These are phyloP conservation scores for Atopsyche davidsoni DNA, from an alignment of 1,140 invertebrate genomes.

Conservation along the genomic window DNA sequence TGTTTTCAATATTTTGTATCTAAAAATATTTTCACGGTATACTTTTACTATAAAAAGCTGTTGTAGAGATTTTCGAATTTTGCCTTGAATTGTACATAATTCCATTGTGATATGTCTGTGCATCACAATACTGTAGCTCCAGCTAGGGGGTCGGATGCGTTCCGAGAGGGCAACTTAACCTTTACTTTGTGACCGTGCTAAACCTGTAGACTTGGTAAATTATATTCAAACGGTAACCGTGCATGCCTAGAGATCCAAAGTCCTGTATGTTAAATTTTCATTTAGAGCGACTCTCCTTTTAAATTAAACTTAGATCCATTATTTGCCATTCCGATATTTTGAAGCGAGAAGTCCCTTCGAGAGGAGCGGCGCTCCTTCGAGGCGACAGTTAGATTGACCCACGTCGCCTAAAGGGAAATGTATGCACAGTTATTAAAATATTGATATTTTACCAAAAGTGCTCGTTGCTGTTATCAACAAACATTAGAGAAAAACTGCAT, in stretches of 20 bases:
- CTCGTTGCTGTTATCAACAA: constrained; percentile 54
- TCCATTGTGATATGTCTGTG: constrained; percentile 27
- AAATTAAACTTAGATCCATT: constrained; percentile 13
- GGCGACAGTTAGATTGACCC: not conserved
- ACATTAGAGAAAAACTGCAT: constrained; percentile 52
- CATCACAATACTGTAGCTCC: constrained; percentile 22
- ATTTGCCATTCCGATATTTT: constrained; percentile 11
- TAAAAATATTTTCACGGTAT: constrained; percentile 25
- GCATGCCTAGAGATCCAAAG: constrained; percentile 18
- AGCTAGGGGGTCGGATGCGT: not conserved
- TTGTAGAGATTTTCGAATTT: constrained; percentile 26
- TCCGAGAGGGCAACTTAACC: not conserved
- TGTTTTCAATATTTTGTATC: constrained; percentile 23
- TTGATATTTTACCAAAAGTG: constrained; percentile 55
- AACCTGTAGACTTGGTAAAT: constrained; percentile 21
- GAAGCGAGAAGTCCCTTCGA: not conserved
- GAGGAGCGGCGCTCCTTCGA: constrained; percentile 9
- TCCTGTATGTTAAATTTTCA: constrained; percentile 10
- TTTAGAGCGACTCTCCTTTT: constrained; percentile 19
- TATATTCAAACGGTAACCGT: constrained; percentile 17
- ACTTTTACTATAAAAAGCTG: constrained; percentile 20
- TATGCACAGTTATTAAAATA: constrained; percentile 30
- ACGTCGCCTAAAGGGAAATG: constrained; percentile 10
- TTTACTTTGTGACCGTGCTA: constrained; percentile 24
- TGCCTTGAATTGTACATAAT: constrained; percentile 28